Percentiles rank a stretch among this genome's conserved stretches.
phyloP scores from a whole-genome alignment of 2,797 vertebrate genomes.

The Clarias laeviceps region DNA sequence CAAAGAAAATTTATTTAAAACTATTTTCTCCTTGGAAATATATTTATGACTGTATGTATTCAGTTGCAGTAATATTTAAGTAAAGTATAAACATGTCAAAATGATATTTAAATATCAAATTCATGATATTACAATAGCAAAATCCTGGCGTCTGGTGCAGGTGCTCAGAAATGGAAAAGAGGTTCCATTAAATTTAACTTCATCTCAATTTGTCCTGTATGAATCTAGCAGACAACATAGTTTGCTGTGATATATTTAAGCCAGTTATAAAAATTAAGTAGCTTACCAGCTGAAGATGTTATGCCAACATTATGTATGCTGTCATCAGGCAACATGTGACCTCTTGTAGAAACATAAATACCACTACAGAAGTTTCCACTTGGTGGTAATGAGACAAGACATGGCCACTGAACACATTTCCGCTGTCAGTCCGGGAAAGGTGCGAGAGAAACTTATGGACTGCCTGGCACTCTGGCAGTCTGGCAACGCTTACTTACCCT shows the following conservation, averaged over 20 bases:
- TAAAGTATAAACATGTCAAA: not conserved
- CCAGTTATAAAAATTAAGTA: not conserved
- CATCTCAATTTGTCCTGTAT: not conserved
- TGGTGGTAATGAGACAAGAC: slow-evolving; percentile 1
- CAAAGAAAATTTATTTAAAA: not conserved
- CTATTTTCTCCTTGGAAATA: not conserved
- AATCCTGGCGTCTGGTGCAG: not conserved
- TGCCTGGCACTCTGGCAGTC: slow-evolving; percentile 1
- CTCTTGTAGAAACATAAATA: not conserved
- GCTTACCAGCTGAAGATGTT: not conserved
- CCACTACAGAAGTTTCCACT: slow-evolving; percentile 15
- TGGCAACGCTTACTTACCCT: slow-evolving; percentile 11
- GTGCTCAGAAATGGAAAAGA: not conserved
- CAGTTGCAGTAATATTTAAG: not conserved
- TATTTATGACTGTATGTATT: not conserved
- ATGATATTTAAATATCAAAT: not conserved
- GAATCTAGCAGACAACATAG: not conserved
- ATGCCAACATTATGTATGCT: not conserved
- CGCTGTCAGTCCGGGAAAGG: slow-evolving; percentile 9
- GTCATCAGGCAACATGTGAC: not conserved
- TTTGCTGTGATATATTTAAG: not conserved
- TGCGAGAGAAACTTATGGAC: not conserved
- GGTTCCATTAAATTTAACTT: too few relatives aligned
- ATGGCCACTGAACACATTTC: slow-evolving; percentile 5
- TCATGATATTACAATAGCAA: too few relatives aligned